phyloP scores from a whole-genome alignment of 2,113 vertebrate species.

The Phyllostomus hastatus region DNA sequence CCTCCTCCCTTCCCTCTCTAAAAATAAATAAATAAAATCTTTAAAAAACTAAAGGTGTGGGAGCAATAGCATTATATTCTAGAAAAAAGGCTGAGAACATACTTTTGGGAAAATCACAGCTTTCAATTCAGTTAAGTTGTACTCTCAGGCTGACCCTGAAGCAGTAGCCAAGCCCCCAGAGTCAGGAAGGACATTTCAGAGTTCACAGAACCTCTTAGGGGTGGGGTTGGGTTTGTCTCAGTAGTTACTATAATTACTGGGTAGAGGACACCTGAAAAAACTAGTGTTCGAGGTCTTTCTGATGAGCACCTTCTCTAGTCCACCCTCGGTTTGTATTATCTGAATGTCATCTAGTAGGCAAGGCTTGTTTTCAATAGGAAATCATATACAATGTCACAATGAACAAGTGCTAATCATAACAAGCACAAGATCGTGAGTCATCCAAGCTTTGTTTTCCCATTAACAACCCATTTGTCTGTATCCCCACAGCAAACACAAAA shows the following conservation, averaged over 20 bases:
- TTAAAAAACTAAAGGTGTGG: not conserved
- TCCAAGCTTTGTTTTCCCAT: constrained; percentile 76
- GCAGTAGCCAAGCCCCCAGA: too few species aligned
- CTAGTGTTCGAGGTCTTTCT: not conserved
- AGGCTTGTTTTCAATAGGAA: not conserved
- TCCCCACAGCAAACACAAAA: constrained; percentile 71
- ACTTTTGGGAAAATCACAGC: not conserved
- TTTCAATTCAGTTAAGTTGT: not conserved
- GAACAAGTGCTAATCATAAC: constrained; percentile 16
- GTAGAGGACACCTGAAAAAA: not conserved
- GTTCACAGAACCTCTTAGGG: not conserved
- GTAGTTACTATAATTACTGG: not conserved
- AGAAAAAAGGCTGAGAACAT: not conserved
- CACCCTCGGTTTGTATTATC: not conserved
- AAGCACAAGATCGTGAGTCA: constrained; percentile 61
- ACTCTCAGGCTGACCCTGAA: not conserved
- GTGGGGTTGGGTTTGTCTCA: not conserved
- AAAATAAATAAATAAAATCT: not conserved
- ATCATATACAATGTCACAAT: not conserved
- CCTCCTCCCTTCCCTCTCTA: too few species aligned
- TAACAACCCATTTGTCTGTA: constrained; percentile 74
- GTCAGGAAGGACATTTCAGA: not conserved
- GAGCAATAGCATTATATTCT: not conserved
- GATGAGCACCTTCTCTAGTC: not conserved
- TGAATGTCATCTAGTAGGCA: not conserved